phyloP scores from a whole-genome alignment of 2,888 invertebrate genomes.

The Sesia bembeciformis region DNA sequence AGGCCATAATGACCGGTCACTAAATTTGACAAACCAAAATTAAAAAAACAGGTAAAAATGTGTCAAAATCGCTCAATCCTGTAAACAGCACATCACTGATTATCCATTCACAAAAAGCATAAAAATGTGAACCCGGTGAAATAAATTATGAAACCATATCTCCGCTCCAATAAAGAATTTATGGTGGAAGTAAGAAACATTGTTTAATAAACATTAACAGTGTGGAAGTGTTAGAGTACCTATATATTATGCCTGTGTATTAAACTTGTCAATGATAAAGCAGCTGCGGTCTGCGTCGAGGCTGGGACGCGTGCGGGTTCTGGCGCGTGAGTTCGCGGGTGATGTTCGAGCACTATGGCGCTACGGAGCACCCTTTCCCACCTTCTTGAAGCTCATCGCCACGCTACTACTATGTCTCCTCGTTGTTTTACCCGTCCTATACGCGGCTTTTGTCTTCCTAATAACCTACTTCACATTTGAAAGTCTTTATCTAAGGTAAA shows the following conservation, averaged over 20 bases:
- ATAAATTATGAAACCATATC: constrained; percentile 55
- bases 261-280: constrained; percentile 9
- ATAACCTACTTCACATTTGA: constrained; percentile 54
- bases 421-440: constrained; percentile 49
- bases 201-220: neutral
- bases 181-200: constrained; percentile 49
- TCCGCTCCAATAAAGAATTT: constrained; percentile 49
- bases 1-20: too few relatives aligned
- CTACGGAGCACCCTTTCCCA: constrained; percentile 64
- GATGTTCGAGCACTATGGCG: constrained; percentile 58
- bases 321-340: constrained; percentile 42
- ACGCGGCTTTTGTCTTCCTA: constrained; percentile 44
- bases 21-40: too few relatives aligned
- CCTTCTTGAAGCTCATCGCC: constrained; percentile 61
- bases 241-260: neutral
- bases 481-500: constrained; percentile 51
- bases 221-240: neutral
- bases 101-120: neutral
- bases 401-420: constrained; percentile 51
- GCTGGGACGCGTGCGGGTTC: constrained; percentile 39
- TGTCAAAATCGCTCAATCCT: neutral
- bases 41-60: too few relatives aligned
- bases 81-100: neutral
- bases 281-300: constrained; percentile 51
- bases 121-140: neutral